These are phyloP conservation scores for Hartigia nigra DNA, from an alignment of 2,888 invertebrate species.

Conservation along the genomic window DNA sequence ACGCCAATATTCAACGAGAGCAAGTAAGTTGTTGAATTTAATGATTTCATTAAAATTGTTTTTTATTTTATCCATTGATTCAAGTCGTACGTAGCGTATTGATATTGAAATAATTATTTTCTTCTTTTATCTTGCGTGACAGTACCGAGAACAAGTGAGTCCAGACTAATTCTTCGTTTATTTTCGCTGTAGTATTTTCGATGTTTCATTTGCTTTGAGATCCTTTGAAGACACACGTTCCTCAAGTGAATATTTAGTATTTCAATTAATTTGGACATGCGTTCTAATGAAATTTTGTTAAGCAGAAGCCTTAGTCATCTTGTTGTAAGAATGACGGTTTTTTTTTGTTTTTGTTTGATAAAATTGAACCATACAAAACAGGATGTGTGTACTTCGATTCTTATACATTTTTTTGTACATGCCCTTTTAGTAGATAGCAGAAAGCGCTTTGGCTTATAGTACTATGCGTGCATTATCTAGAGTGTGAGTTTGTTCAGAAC, in stretches of 20 bases:
- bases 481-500: neutral
- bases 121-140: slow-evolving; percentile 34
- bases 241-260: neutral
- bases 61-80: neutral
- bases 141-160: slow-evolving; percentile 48
- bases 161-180: slow-evolving; percentile 8
- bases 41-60: neutral
- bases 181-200: neutral
- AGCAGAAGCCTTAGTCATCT: neutral
- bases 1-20: slow-evolving; percentile 80
- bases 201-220: neutral
- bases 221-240: neutral
- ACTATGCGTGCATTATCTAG: neutral
- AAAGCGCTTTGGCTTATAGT: neutral
- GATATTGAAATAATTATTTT: slow-evolving; percentile 16
- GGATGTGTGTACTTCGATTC: neutral
- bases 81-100: neutral
- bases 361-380: neutral
- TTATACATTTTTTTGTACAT: neutral
- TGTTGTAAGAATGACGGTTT: neutral
- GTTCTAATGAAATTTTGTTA: neutral
- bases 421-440: neutral
- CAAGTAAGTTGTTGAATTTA: slow-evolving; percentile 73
- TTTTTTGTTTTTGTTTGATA: neutral
- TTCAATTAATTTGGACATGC: neutral